Evolutionary conservation across 2,113 vertebrate species (phyloP).

Genomic region (Gobio gobio): DNA sequence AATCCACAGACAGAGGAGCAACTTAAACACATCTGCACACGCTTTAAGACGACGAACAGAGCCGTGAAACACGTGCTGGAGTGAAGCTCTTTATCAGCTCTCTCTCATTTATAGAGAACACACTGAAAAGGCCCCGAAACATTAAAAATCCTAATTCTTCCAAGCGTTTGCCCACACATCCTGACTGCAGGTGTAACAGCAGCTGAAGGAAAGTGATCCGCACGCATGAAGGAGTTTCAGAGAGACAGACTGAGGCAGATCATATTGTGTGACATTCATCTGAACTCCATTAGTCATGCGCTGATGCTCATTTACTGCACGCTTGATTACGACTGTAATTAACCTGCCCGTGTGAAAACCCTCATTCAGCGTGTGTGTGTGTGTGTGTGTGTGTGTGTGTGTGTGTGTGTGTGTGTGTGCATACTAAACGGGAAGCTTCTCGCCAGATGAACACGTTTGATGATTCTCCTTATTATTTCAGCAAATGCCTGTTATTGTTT

Average conservation of each 20-base stretch:
- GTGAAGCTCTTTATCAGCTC: background rate
- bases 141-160: no score
- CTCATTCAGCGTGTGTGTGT: background rate
- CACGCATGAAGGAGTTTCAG: background rate
- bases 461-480: background rate
- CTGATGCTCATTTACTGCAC: background rate
- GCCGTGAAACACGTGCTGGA: background rate
- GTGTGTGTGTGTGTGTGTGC: background rate
- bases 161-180: no score
- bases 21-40: background rate
- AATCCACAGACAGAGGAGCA: background rate
- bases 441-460: background rate
- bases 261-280: slow-evolving; percentile 7
- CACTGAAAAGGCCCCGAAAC: no score
- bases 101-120: background rate
- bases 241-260: background rate
- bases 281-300: slow-evolving; percentile 8
- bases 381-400: background rate
- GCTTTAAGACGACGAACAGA: background rate
- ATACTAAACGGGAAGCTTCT: background rate
- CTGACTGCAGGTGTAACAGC: background rate
- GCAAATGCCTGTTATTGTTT: background rate
- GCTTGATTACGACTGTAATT: slow-evolving; percentile 6
- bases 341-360: background rate
- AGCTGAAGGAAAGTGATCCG: background rate